Evolutionary conservation across 1,140 invertebrate species (phyloP), one percentile per base, ranked within the genome.

Genomic region (Lepidotrigona ventralis): DNA sequence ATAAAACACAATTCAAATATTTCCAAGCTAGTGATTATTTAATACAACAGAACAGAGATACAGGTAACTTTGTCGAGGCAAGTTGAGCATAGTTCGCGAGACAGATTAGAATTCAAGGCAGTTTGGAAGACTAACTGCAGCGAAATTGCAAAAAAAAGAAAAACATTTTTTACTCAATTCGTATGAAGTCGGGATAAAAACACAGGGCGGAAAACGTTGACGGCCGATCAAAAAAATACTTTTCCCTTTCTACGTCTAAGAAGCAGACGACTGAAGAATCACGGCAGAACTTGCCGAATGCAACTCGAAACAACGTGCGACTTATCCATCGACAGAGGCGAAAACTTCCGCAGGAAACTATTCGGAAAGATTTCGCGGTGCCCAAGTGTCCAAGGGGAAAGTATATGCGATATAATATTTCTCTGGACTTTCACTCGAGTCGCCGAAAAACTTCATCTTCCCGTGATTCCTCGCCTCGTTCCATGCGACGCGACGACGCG

Each of bases 101-200:
- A 81, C 74, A 75, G 86, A 86, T 87, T 86, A 84, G 86, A 88
- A 68, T 87, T 64, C 58, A 85, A 85, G 63, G 68, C 39, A 87
- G 77, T 85, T 84, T 74, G 64, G 58, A 84, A 81, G 78, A 81
- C 81, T 87, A 87, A 70, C 78, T 83, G 68, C 85, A 63, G 79
- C 76, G 64, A 83, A 87, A 87, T 87, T 79, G 66, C 81, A 63
- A 84, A n/a, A n/a, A n/a, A n/a, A n/a, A n/a, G n/a, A n/a, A n/a
- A 84, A 87, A 81, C 69, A 81, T 88, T 85, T 70, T 80, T 68
- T n/a, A n/a, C 64, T 87, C 78, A 77, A 84, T 79, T 64, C 64
- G 74, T 46, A 81, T 87, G 81, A 84, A 81, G 58, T 53, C 56
- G 29, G 58, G 39, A 54, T 56, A 88, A 88, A 85, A 84, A 84